These are phyloP conservation scores for Hydrolagus colliei DNA, from an alignment of 2,797 vertebrate species.

Conservation along the genomic window DNA sequence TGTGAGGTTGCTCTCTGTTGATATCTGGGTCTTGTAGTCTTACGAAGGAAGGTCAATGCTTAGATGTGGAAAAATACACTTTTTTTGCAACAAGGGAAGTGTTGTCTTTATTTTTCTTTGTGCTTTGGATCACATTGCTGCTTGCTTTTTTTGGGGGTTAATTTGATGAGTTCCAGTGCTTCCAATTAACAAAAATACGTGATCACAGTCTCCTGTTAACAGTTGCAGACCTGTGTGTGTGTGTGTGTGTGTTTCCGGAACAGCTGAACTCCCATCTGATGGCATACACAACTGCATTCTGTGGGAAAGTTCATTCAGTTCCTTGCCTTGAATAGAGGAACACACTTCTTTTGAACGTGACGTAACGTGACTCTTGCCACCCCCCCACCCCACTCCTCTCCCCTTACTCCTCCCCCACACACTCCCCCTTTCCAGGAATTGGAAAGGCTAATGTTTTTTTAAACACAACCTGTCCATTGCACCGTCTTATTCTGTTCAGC, in stretches of 20 bases:
- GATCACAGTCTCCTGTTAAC: conserved; percentile 40
- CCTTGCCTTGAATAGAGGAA: too few relatives aligned
- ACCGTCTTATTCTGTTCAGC: not conserved
- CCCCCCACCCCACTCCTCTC: not conserved
- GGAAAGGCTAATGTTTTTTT: not conserved
- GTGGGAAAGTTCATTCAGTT: not conserved
- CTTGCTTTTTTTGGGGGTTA: conserved; percentile 42
- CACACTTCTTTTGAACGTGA: too few relatives aligned
- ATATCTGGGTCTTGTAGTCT: conserved; percentile 31
- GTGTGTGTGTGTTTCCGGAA: not conserved
- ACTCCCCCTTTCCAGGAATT: not conserved
- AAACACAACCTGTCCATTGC: not conserved
- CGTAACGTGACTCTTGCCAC: not conserved
- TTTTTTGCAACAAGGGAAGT: conserved; percentile 44
- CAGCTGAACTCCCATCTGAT: conserved; percentile 33
- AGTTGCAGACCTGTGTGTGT: conserved; percentile 38
- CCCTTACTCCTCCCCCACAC: not conserved
- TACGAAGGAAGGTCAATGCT: conserved; percentile 40
- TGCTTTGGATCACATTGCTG: conserved; percentile 40
- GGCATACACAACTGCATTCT: conserved; percentile 33
- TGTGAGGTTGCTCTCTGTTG: conserved; percentile 29
- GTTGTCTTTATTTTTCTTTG: conserved; percentile 51
- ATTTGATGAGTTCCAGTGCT: conserved; percentile 45
- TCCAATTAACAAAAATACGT: conserved; percentile 45
- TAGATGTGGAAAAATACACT: conserved; percentile 47